Conservation (phyloP, 2,888 invertebrate species). For the Fragum sueziense region DNA sequence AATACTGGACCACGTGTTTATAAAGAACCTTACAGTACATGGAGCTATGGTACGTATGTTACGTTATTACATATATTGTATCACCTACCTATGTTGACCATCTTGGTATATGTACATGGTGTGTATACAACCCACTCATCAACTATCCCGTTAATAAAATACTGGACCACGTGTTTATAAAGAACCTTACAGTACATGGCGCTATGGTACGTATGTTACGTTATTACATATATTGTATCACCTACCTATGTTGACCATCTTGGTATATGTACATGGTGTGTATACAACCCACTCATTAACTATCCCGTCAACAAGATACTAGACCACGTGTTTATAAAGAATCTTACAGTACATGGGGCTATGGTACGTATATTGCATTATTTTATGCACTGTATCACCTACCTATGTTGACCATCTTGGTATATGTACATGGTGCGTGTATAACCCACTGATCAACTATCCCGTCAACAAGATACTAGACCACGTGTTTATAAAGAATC, state of each 20-base stretch:
- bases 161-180: conserved; percentile 50
- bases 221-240: not conserved
- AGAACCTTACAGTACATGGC: conserved; percentile 23
- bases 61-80: too few species aligned
- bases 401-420: conserved; percentile 29
- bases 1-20: conserved; percentile 52
- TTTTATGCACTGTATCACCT: too few species aligned
- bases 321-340: conserved; percentile 49
- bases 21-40: conserved; percentile 29
- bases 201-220: conserved; percentile 31
- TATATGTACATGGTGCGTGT: conserved; percentile 53
- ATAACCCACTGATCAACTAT: conserved; percentile 44
- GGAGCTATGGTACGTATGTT: conserved; percentile 30
- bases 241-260: conserved; percentile 18
- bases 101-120: conserved; percentile 54
- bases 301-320: conserved; percentile 23
- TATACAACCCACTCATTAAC: conserved; percentile 45
- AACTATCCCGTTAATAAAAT: conserved; percentile 12
- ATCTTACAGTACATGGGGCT: conserved; percentile 17
- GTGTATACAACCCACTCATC: conserved; percentile 46
- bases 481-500: conserved; percentile 42
- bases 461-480: conserved; percentile 35
- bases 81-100: conserved; percentile 15
- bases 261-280: conserved; percentile 54
- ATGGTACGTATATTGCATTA: conserved; percentile 29